Percentiles rank a stretch among this genome's conserved stretches.
Conservation (phyloP, 2,113 vertebrate species). For the Istiophorus platypterus region DNA sequence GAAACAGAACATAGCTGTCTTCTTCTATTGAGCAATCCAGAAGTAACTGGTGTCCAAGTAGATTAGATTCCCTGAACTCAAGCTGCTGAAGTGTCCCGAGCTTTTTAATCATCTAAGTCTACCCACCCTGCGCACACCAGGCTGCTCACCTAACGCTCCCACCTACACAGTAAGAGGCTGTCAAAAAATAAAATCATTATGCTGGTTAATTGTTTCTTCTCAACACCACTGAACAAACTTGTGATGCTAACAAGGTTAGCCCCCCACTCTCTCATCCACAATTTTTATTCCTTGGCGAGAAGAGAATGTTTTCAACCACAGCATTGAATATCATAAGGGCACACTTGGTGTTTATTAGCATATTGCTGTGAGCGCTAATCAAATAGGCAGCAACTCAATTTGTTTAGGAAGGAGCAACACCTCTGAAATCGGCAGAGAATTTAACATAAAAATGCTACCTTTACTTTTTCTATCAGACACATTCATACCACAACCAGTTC, state of each 20-base stretch:
- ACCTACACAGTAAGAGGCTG: conserved; percentile 47
- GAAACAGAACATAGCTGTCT: neutral
- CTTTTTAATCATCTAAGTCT: conserved; percentile 21
- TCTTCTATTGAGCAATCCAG: neutral
- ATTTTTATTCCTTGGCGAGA: conserved; percentile 32
- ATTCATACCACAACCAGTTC: conserved; percentile 3
- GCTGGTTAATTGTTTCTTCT: conserved; percentile 27
- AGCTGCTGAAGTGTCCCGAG: conserved; percentile 38
- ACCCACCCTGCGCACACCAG: neutral
- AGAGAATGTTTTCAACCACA: conserved; percentile 38
- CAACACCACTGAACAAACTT: conserved; percentile 20
- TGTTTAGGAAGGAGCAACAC: neutral
- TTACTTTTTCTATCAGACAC: neutral
- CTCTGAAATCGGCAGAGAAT: neutral
- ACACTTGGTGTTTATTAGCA: conserved; percentile 37
- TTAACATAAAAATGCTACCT: neutral
- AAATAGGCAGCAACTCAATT: conserved; percentile 29
- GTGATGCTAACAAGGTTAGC: conserved; percentile 35
- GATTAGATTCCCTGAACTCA: conserved; percentile 35
- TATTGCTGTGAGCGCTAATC: conserved; percentile 35
- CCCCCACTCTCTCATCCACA: neutral
- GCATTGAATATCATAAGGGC: conserved; percentile 52
- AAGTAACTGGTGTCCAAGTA: conserved; percentile 30
- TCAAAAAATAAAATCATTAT: conserved; percentile 48
- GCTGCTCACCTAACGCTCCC: conserved; percentile 44